Evolutionary conservation across 2,113 vertebrate genomes (phyloP).

Genomic region (Manacus vitellinus): DNA sequence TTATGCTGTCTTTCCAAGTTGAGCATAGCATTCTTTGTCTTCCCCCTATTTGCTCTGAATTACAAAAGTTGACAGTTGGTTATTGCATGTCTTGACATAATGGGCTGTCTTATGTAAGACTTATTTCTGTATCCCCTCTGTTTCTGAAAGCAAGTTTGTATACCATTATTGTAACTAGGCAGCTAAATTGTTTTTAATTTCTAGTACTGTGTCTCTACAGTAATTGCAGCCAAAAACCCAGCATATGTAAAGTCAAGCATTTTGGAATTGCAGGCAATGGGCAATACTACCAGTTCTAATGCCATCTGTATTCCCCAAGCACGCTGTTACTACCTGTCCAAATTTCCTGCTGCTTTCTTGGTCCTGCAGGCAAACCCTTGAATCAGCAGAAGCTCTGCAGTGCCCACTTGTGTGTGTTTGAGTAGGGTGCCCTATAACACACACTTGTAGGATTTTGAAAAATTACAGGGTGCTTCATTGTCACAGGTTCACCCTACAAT

Average conservation of each 20-base stretch:
- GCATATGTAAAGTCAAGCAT: background rate
- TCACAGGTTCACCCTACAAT: background rate
- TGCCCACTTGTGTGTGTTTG: accelerated
- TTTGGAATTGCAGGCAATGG: background rate
- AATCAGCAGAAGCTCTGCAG: background rate
- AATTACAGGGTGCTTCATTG: background rate
- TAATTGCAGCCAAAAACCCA: background rate
- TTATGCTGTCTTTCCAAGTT: background rate
- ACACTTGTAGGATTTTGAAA: background rate
- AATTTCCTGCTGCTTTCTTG: background rate
- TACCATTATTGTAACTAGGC: background rate
- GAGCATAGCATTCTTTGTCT: background rate
- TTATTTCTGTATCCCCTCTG: background rate
- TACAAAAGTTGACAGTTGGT: background rate
- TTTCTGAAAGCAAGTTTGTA: background rate
- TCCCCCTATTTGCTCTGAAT: background rate
- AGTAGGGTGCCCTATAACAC: background rate
- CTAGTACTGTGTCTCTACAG: background rate
- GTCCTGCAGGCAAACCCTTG: background rate
- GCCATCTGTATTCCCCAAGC: background rate
- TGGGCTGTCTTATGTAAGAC: background rate
- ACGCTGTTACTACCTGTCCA: background rate
- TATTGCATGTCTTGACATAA: background rate
- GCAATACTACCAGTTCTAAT: background rate
- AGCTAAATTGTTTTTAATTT: background rate